phyloP scores from a whole-genome alignment of 2,113 vertebrate genomes.

The Danio rerio region GRCz12tu NC_133178.1:50196001-50196500 shows the following conservation, averaged over 20 bases:
- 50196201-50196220: slow-evolving; percentile 80
- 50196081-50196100: slow-evolving; percentile 68
- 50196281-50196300: background rate
- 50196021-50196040: slow-evolving; percentile 71
- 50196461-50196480: too few relatives aligned
- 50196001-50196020: slow-evolving; percentile 69
- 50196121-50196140: slow-evolving; percentile 9
- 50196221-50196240: slow-evolving; percentile 74
- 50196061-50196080: slow-evolving; percentile 71
- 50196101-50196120: background rate
- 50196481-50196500: too few relatives aligned
- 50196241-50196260: slow-evolving; percentile 76
- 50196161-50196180: slow-evolving; percentile 72
- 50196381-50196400: too few relatives aligned
- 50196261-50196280: slow-evolving; percentile 70
- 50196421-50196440: too few relatives aligned
- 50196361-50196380: too few relatives aligned
- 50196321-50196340: background rate
- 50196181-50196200: slow-evolving; percentile 77
- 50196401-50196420: too few relatives aligned
- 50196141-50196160: background rate
- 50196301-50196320: background rate
- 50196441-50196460: too few relatives aligned
- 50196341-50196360: too few relatives aligned
- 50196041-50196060: slow-evolving; percentile 71